Conservation (phyloP, 1,140 invertebrate genomes). For the Heliconius nattereri region DNA sequence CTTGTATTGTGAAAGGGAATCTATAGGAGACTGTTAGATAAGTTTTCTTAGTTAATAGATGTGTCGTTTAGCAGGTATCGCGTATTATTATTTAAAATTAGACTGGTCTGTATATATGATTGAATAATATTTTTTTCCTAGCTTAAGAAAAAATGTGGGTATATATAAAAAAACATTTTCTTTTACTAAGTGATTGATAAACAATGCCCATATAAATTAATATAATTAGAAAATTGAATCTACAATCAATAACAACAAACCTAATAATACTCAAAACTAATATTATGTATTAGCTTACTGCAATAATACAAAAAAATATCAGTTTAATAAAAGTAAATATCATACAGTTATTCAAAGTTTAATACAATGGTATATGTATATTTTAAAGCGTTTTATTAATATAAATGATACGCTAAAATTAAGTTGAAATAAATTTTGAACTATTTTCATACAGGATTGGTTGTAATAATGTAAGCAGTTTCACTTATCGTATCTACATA, state of each 20-base stretch:
- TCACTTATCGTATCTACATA: background rate
- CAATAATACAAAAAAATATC: background rate
- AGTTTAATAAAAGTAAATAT: background rate
- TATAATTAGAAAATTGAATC: too few relatives aligned
- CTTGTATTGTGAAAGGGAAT: background rate
- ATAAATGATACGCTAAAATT: background rate
- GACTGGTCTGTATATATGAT: too few relatives aligned
- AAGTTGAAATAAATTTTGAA: background rate
- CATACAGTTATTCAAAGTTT: background rate
- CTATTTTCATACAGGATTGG: too few relatives aligned
- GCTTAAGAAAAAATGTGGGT: too few relatives aligned
- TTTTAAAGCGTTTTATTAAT: background rate
- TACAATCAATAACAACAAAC: too few relatives aligned
- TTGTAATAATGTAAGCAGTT: background rate
- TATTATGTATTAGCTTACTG: too few relatives aligned
- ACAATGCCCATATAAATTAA: too few relatives aligned
- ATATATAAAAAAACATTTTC: too few relatives aligned
- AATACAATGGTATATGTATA: background rate
- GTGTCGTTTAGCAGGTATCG: background rate
- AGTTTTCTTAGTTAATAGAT: slow-evolving; percentile 8
- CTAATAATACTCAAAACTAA: too few relatives aligned
- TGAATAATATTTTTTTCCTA: too few relatives aligned
- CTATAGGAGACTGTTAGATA: background rate
- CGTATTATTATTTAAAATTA: background rate
- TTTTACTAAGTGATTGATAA: too few relatives aligned